Evolutionary conservation across 1,140 invertebrate species (phyloP), one percentile per base, ranked within the genome.

Genomic region (Aphidius gifuensis): DNA sequence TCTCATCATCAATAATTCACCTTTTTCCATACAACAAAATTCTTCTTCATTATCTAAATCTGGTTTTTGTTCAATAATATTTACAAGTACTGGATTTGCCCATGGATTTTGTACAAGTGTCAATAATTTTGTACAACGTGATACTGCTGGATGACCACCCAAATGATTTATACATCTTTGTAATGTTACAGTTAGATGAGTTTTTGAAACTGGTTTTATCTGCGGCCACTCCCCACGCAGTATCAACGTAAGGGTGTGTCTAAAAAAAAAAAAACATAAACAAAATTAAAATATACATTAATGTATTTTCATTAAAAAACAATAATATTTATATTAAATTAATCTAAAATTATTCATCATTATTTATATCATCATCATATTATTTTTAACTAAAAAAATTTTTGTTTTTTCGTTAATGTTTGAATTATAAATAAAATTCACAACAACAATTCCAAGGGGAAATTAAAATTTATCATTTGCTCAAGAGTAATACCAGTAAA

Each of bases 141-240:
- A 68, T 69, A 71, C 79, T 71, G 71, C 76, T 68, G 72, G 74
- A 65, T 79, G 79, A 68, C 79, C 75, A 62, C 66, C 72, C 65
- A 83, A 74, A 62, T 74, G 69, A 59, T 68, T 70, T 50, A 71
- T 74, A 72, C 82, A 83, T 71, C 80, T 77, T 70, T 83, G 78
- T 60, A 85, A 70, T 16, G 79, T 82, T 42, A 83, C 80, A 67
- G 72, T 78, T 69, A 85, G 74, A 72, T 84, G 82, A 63, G 83
- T 84, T 69, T 82, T 82, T 49, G 79, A 77, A 62, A 80, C 80
- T 57, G 78, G 78, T 66, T 77, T 71, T 64, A 83, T 73, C 66
- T 80, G 80, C 40, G 80, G 79, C 84, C 84, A 85, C 69, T 84
- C 83, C 69, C 82, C 84, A 66, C 82, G 82, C 71, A 85, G 75